Base-by-base conservation (phyloP, 2,888 invertebrate genomes). In the Limnephilus lunatus region DNA sequence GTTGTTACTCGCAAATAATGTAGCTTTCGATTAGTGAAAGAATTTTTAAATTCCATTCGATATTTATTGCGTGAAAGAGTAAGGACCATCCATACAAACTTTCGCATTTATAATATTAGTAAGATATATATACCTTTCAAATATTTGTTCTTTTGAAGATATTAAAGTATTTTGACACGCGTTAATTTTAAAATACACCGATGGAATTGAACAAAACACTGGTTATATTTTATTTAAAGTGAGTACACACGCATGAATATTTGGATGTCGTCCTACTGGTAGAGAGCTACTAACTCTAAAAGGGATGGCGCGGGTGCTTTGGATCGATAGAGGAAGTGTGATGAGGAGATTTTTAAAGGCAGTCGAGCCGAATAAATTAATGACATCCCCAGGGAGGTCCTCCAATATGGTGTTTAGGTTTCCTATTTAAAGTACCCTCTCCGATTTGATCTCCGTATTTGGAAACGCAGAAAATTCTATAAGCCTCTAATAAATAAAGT, bases 331-430 rank as follows among this genome's bases (percentile, higher is more conserved):
- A 81, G 80, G 91, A 92, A 91, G 91, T 92, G 92, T 89, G 91
- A 44, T 88, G 90, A 82, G 90, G 91, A 81, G 88, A 93, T 93
- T 93, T 93, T 91, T 92, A 93, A 93, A 93, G 89, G 93, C 93
- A 91, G 81, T 87, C 90, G 90, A 88, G 92, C 93, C 89, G 93
- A 93, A 93, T 92, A 93, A 93, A 93, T 93, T 93, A 93, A 93
- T 93, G 93, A 93, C 90, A 92, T 93, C 93, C 93, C 93, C 80
- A 32, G 93, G 92, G 85, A 90, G 87, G 91, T 82, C 81, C 44
- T 81, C 44, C 81, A 81, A 89, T 89, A 90, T 39, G 88, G 80
- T 89, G 88, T 89, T 89, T 89, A 35, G 88, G 88, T 89, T 89
- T 89, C 80, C 81, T 89, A 89, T 92, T 83, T 88, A 91, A 92